These are phyloP conservation scores for Linnaemya vulpina DNA, from an alignment of 2,888 invertebrate species.

Conservation along the genomic window DNA sequence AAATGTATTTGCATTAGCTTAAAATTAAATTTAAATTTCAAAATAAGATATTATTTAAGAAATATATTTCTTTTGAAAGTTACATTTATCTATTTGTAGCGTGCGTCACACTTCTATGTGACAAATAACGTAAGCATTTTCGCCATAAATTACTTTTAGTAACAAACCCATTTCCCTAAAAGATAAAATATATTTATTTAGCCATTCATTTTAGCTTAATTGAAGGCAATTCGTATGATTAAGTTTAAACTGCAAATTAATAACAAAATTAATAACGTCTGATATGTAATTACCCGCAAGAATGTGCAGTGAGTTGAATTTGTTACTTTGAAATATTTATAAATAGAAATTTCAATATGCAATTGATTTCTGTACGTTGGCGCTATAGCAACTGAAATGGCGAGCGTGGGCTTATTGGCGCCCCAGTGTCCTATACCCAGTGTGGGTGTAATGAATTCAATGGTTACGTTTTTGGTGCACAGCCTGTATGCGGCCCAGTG, in stretches of 20 bases:
- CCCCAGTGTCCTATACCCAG: conserved; percentile 74
- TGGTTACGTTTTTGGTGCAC: conserved; percentile 85
- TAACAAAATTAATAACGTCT: too few species aligned
- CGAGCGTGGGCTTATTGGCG: background rate
- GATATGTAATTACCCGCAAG: background rate
- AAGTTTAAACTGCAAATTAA: background rate
- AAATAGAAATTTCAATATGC: background rate
- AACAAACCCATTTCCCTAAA: background rate
- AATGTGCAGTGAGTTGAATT: background rate
- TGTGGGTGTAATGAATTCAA: conserved; percentile 78
- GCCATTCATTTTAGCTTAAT: background rate
- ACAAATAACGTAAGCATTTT: background rate
- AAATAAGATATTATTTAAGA: too few species aligned
- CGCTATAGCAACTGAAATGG: conserved; percentile 11
- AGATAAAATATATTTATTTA: background rate
- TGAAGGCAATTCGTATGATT: background rate
- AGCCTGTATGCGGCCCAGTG: conserved; percentile 86
- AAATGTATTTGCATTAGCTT: too few species aligned
- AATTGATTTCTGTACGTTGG: background rate
- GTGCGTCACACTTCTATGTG: background rate
- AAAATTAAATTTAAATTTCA: too few species aligned
- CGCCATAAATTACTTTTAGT: background rate
- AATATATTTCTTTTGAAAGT: too few species aligned
- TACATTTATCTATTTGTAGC: too few species aligned
- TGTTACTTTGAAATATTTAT: background rate